These are phyloP conservation scores for Oophaga pumilio DNA, from an alignment of 2,113 vertebrate species.

Conservation along the genomic window DNA sequence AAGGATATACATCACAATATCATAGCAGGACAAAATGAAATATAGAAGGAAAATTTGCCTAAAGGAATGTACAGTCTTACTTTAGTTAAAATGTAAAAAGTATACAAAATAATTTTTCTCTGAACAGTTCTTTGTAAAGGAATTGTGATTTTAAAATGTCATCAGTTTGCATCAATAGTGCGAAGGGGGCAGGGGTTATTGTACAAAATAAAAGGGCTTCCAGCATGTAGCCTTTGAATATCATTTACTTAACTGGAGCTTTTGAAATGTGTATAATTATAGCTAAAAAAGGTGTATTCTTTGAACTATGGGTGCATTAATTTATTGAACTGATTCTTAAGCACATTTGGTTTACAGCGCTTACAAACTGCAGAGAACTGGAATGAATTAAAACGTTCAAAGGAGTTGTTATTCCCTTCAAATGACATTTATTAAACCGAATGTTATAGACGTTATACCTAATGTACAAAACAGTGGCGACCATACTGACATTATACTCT, in stretches of 20 bases:
- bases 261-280: conserved; percentile 12
- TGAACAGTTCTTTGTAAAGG: neutral
- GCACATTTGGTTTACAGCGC: neutral
- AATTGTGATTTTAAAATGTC: conserved; percentile 6
- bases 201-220: conserved; percentile 21
- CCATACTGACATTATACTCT: neutral
- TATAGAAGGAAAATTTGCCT: neutral
- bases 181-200: neutral
- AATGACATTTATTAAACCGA: neutral
- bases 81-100: neutral
- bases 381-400: neutral
- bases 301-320: conserved; percentile 12
- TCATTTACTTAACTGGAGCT: conserved; percentile 8
- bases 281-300: conserved; percentile 19
- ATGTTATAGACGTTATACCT: neutral
- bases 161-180: neutral
- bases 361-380: neutral
- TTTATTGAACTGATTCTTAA: conserved; percentile 14
- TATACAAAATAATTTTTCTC: neutral
- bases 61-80: neutral
- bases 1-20: neutral
- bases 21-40: neutral
- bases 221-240: conserved; percentile 3
- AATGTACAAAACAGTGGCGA: neutral
- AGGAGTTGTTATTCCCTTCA: neutral